These are phyloP conservation scores for Coelopa pilipes DNA, from an alignment of 2,888 invertebrate species.

Conservation along the genomic window DNA sequence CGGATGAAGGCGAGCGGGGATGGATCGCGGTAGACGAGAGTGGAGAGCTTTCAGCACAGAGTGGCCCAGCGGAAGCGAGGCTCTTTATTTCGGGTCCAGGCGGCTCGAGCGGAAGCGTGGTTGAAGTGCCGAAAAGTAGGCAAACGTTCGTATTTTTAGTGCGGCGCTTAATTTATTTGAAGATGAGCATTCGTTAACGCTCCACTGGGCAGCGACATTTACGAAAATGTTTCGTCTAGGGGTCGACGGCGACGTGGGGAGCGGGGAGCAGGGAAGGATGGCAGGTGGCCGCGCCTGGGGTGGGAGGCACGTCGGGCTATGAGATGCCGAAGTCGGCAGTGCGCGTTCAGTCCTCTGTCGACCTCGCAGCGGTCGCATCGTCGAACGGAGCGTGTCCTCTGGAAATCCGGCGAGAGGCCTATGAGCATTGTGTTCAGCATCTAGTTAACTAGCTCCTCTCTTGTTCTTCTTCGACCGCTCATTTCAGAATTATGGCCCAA, in stretches of 20 bases:
- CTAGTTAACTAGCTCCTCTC: not conserved
- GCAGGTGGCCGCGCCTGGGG: not conserved
- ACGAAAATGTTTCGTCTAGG: slow-evolving; percentile 24
- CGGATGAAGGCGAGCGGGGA: not conserved
- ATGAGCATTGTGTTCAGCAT: not conserved
- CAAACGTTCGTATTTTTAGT: not conserved
- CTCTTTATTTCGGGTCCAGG: no score
- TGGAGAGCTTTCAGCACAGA: not conserved
- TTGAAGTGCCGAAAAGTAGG: slow-evolving; percentile 16
- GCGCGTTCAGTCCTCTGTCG: no score
- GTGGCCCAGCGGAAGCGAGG: not conserved
- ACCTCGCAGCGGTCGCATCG: no score
- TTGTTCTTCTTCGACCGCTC: not conserved
- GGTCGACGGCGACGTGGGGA: not conserved
- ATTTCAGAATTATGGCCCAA: slow-evolving; percentile 47
- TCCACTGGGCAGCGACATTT: slow-evolving; percentile 41
- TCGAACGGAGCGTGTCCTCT: no score
- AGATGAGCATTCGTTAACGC: slow-evolving; percentile 38
- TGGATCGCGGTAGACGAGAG: not conserved
- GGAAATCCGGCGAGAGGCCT: no score
- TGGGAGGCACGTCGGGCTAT: not conserved
- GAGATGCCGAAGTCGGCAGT: not conserved
- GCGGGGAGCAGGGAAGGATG: not conserved
- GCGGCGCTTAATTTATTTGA: slow-evolving; percentile 20
- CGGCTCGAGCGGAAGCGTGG: not conserved